A percentile compares a stretch with the other conserved stretches of the same genome.
These are phyloP conservation scores for Brachynemurus nebulosus DNA, from an alignment of 2,888 invertebrate species.

Conservation along the genomic window DNA sequence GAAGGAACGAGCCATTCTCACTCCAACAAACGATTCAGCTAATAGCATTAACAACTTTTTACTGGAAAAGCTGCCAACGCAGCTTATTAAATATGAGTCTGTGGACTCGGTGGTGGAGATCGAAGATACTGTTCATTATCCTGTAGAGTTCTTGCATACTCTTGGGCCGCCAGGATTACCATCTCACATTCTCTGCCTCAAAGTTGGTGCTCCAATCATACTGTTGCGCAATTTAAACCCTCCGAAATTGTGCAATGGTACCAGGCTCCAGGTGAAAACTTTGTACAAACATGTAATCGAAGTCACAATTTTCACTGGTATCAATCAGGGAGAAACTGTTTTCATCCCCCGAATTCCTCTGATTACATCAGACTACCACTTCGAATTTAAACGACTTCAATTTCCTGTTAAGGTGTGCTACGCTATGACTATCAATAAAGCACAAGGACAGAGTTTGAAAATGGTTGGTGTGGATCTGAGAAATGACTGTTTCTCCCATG, in stretches of 20 bases:
- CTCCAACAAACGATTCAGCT: slow-evolving; percentile 11
- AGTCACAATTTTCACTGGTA: slow-evolving; percentile 9
- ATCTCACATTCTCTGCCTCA: slow-evolving; percentile 13
- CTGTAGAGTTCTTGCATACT: slow-evolving; percentile 14
- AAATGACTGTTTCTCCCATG: slow-evolving; percentile 11
- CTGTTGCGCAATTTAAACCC: slow-evolving; percentile 18
- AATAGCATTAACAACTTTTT: background rate
- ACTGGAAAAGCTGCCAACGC: slow-evolving; percentile 7
- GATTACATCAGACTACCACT: slow-evolving; percentile 14
- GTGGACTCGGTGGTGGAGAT: slow-evolving; percentile 14
- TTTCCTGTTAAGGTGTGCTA: slow-evolving; percentile 23
- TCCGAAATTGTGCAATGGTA: slow-evolving; percentile 20
- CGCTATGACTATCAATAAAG: slow-evolving; percentile 20
- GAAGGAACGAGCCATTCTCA: slow-evolving; percentile 12
- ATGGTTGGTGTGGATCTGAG: slow-evolving; percentile 10
- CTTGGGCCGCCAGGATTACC: slow-evolving; percentile 16
- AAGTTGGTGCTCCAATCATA: slow-evolving; percentile 18
- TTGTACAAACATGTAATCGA: slow-evolving; percentile 14
- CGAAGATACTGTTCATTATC: slow-evolving; percentile 15
- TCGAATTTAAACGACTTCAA: slow-evolving; percentile 19
- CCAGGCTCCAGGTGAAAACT: slow-evolving; percentile 15
- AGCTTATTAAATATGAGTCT: slow-evolving; percentile 9
- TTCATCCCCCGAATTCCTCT: slow-evolving; percentile 21
- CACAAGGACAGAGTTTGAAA: slow-evolving; percentile 23
- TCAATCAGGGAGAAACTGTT: slow-evolving; percentile 13